These are phyloP conservation scores for Illadopsis cleaveri DNA, from an alignment of 2,113 vertebrate species.

Conservation along the genomic window DNA sequence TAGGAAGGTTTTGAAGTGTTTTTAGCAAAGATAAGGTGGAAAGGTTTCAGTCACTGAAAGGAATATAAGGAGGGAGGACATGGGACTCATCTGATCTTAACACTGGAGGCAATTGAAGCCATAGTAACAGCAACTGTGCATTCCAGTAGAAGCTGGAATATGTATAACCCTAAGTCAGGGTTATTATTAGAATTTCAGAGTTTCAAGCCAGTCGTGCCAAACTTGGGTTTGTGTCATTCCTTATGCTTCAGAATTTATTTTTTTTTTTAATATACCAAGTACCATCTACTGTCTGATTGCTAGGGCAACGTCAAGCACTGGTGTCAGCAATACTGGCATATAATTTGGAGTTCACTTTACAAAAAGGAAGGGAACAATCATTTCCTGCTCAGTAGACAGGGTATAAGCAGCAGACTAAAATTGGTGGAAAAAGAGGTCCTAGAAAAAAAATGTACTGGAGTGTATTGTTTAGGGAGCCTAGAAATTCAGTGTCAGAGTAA, in stretches of 20 bases:
- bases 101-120: not conserved
- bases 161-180: not conserved
- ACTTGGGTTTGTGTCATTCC: not conserved
- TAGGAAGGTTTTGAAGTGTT: not conserved
- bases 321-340: not conserved
- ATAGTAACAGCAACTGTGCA: not conserved
- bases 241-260: not conserved
- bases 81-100: not conserved
- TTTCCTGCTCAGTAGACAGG: not conserved
- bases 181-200: not conserved
- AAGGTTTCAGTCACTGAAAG: not conserved
- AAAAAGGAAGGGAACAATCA: not conserved
- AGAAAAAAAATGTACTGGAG: not conserved
- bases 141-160: not conserved
- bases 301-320: not conserved
- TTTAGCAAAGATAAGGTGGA: not conserved
- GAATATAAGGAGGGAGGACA: not conserved
- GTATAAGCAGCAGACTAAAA: not conserved
- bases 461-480: not conserved
- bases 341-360: not conserved
- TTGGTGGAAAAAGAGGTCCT: not conserved
- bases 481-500: not conserved
- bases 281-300: conserved; percentile 1
- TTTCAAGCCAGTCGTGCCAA: not conserved
- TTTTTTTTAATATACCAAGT: not conserved